These are phyloP conservation scores for Aythya fuligula DNA, from an alignment of 2,797 vertebrate species.

Conservation along the genomic window DNA sequence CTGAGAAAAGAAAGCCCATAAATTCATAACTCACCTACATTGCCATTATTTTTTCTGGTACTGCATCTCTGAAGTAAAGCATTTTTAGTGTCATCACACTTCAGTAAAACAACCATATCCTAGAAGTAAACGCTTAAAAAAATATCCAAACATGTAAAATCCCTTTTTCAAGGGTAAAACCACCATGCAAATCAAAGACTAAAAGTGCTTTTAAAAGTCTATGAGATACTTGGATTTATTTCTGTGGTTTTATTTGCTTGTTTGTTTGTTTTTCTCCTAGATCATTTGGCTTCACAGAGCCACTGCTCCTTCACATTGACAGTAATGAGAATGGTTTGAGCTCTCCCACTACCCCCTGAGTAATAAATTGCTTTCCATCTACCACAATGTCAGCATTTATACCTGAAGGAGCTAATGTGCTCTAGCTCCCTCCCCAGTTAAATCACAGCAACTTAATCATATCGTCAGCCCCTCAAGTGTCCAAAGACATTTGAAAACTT, in stretches of 20 bases:
- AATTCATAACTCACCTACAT: not conserved
- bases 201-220: not conserved
- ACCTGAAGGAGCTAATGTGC: not conserved
- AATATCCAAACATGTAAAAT: not conserved
- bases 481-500: not conserved
- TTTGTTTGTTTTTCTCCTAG: not conserved
- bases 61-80: not conserved
- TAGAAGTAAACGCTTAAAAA: not conserved
- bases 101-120: not conserved
- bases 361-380: not conserved
- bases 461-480: not conserved
- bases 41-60: not conserved
- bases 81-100: not conserved
- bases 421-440: not conserved
- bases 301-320: not conserved
- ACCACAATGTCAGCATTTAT: not conserved
- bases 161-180: not conserved
- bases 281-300: not conserved
- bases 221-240: not conserved
- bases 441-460: not conserved
- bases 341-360: not conserved
- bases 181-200: not conserved
- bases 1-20: not conserved
- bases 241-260: not conserved
- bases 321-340: rapidly evolving